These are phyloP conservation scores for Rhogogaster chlorosoma DNA, from an alignment of 2,888 invertebrate species.

Conservation along the genomic window DNA sequence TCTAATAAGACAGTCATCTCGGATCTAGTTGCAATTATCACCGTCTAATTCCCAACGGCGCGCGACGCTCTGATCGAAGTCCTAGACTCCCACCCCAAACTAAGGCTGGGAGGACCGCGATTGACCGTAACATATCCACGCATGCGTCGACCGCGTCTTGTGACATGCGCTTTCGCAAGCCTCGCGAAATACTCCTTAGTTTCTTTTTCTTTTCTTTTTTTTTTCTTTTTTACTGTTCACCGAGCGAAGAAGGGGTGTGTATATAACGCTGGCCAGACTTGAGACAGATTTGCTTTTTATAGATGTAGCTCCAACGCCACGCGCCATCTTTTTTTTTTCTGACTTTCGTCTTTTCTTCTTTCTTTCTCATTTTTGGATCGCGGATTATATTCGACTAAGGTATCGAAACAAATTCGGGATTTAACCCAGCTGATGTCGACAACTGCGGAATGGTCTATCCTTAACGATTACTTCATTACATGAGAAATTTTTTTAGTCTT, in stretches of 20 bases:
- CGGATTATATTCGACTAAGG: too few species aligned
- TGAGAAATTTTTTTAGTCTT: constrained; percentile 38
- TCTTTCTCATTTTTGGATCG: too few species aligned
- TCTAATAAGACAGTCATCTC: too few species aligned
- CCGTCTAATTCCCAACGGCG: neutral
- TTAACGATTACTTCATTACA: constrained; percentile 42
- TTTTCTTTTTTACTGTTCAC: neutral
- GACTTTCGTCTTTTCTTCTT: neutral
- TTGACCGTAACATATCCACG: constrained; percentile 3
- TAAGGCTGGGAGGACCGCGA: neutral
- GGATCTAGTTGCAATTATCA: too few species aligned
- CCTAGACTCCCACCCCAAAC: neutral
- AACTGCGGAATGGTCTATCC: neutral
- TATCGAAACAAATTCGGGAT: neutral
- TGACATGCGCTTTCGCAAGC: constrained; percentile 3
- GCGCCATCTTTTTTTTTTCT: neutral
- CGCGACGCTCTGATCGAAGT: neutral
- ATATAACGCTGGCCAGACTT: neutral
- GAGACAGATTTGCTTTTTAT: neutral
- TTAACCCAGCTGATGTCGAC: neutral
- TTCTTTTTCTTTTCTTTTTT: neutral
- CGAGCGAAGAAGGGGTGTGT: neutral
- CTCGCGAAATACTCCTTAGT: neutral
- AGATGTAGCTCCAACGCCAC: neutral
- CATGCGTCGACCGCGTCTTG: neutral